A percentile compares a stretch with the other conserved stretches of the same genome.
Conservation (phyloP, 2,113 vertebrate species). For the Orthonyx spaldingii region DNA sequence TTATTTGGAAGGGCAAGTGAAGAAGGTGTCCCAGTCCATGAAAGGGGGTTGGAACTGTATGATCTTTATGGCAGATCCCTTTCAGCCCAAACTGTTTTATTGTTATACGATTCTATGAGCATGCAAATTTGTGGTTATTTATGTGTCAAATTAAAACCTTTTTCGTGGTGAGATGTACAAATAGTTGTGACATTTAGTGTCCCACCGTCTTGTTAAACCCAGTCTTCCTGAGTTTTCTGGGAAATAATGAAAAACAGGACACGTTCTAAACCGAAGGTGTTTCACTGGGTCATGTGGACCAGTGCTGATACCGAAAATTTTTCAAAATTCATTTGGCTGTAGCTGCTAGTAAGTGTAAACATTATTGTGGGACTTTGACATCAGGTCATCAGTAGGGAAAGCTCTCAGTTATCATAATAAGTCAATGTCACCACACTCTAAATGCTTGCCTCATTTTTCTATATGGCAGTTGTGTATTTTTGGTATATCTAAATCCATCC, state of each 20-base stretch:
- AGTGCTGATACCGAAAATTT: background rate
- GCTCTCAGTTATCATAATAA: background rate
- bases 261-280: background rate
- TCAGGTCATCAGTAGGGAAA: background rate
- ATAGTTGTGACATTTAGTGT: background rate
- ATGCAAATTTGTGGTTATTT: background rate
- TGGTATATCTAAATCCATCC: background rate
- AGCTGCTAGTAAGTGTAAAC: background rate
- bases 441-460: background rate
- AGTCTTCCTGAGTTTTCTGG: background rate
- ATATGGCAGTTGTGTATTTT: background rate
- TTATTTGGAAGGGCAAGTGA: background rate
- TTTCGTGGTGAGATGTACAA: background rate
- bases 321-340: background rate
- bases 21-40: background rate
- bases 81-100: background rate
- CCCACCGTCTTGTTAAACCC: background rate
- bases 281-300: background rate
- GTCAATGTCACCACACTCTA: background rate
- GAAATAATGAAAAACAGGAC: background rate
- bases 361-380: background rate
- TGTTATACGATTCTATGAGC: background rate
- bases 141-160: background rate
- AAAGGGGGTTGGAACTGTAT: background rate
- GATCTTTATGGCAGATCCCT: rapidly evolving